Evolutionary conservation across 2,888 invertebrate genomes (phyloP), one percentile per base, ranked within the genome.

Genomic region (Hybos culiciformis): DNA sequence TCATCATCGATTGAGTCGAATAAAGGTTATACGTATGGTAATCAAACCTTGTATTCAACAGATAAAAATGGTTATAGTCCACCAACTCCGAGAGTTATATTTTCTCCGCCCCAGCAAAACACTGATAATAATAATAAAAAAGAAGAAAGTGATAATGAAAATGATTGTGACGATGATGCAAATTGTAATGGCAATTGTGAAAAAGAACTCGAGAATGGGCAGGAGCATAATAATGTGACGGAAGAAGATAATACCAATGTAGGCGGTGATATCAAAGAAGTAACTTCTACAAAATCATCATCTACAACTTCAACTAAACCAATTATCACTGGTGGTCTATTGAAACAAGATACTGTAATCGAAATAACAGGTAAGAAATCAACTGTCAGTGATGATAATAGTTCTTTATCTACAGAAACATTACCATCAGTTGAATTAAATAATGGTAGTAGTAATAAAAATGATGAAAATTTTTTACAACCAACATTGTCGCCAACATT

Each of bases 1-100:
- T 78, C 80, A 14, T 83, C 83, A 21, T 71, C 73, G 37, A 77
- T 77, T 12, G 77, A 78, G 26, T 77, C 78, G 43, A 82, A 82
- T 59, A 78, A 78, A 12, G 80, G 79, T 47, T 81, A 87, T 60
- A 75, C 79, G 37, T 87, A 87, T 58, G 80, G 85, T 43, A 84
- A 81, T 59, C 87, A 87, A 63, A 70, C 77, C 52, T 77, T 82
- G 20, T 85, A 85, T 57, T 80, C 81, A 43, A 73, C 77, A 51
- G 83, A 83, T 31, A 75, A 75, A 45, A 78, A 78, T 46, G 82
- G 80, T 7, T 56, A 75, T 77, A 11, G 40, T 32, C 45, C 46
- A n/a, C 39, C 45, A 18, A 49, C 67, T 2, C 67, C 68, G 48
- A 63, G 67, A 17, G 45, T 46, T 12, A 64, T 39, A 23, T 11